These are phyloP conservation scores for Drosophila tristis DNA, from an alignment of 1,140 invertebrate genomes.

Conservation along the genomic window DNA sequence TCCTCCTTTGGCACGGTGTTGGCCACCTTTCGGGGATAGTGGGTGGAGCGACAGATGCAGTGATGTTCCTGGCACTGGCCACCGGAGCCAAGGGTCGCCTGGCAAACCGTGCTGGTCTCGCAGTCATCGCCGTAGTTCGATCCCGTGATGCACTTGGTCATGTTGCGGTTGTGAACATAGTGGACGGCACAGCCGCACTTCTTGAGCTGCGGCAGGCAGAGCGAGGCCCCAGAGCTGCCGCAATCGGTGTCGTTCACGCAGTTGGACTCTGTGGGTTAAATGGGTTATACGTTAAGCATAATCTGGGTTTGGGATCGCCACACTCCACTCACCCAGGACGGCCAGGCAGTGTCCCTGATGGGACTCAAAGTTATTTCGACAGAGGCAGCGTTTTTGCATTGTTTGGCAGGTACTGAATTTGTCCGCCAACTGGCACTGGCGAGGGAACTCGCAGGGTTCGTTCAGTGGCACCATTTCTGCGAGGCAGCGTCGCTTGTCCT, in stretches of 20 bases:
- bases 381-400: constrained; percentile 40
- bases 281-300: not conserved
- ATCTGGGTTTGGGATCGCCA: not conserved
- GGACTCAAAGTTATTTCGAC: constrained; percentile 47
- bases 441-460: constrained; percentile 47
- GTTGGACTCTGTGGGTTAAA: constrained; percentile 19
- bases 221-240: constrained; percentile 3
- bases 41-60: constrained; percentile 33
- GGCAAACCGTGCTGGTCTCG: constrained; percentile 32
- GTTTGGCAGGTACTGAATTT: constrained; percentile 51
- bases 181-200: constrained; percentile 52
- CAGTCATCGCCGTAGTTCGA: constrained; percentile 26
- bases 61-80: constrained; percentile 42
- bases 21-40: constrained; percentile 41
- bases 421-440: constrained; percentile 59
- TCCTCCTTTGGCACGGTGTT: not conserved
- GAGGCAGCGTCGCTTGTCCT: constrained; percentile 64
- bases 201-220: constrained; percentile 28
- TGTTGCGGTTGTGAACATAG: constrained; percentile 47
- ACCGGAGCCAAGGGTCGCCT: constrained; percentile 37
- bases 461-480: constrained; percentile 33
- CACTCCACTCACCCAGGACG: constrained; percentile 52
- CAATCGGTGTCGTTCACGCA: constrained; percentile 41
- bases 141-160: constrained; percentile 45
- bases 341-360: constrained; percentile 56